A percentile compares a stretch with the other conserved stretches of the same genome.
Evolutionary conservation across 92 coral and sea anemone genomes (phyloP).

Genomic region (Hydrozoanthus gracilis): DNA sequence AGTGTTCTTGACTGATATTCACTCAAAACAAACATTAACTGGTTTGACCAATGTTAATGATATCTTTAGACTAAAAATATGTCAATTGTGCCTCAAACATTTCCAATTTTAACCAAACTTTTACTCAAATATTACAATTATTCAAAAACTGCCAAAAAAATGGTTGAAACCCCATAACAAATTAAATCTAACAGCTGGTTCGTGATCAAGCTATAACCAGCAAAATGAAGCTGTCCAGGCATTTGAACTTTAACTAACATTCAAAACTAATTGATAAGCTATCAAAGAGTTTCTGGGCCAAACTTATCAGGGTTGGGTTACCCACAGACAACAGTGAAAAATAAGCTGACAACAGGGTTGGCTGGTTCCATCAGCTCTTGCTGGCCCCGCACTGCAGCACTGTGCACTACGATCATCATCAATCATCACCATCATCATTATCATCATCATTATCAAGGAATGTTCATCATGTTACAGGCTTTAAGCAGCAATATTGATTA

Average conservation of each 20-base stretch:
- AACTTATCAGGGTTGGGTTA: conserved; percentile 32
- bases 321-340: conserved; percentile 45
- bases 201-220: neutral
- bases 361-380: conserved; percentile 23
- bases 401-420: conserved; percentile 30
- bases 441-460: conserved; percentile 32
- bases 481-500: neutral
- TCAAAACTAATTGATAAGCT: neutral
- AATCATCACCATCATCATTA: conserved; percentile 5
- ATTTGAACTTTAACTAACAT: neutral
- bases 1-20: neutral
- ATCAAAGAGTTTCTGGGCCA: conserved; percentile 34
- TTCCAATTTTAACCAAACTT: neutral
- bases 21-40: no score
- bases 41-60: neutral
- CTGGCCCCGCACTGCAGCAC: conserved; percentile 28
- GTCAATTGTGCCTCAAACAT: neutral
- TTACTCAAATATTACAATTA: neutral
- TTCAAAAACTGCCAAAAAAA: neutral
- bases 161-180: neutral
- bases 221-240: conserved; percentile 35
- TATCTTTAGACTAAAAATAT: neutral
- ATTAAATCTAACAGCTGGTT: neutral
- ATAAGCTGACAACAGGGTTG: conserved; percentile 4
- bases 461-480: conserved; percentile 7